Base-by-base conservation (phyloP, 2,113 vertebrate species). In the Microcebus jonahi region DNA sequence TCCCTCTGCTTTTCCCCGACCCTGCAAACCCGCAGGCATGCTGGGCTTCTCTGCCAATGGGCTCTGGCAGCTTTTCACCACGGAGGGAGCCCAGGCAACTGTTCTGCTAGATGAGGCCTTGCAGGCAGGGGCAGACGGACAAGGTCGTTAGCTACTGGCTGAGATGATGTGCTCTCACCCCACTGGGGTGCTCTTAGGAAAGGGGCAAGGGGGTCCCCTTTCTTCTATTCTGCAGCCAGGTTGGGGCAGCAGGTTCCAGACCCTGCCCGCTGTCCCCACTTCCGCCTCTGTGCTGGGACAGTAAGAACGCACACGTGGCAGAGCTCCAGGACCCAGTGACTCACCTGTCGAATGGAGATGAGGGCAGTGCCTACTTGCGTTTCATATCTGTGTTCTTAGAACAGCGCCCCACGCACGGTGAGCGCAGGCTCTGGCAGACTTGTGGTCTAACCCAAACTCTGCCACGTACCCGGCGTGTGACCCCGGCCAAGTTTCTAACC, bases 1-100 rank as follows among this genome's bases (percentile, higher is more conserved):
- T 89, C 48, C 61, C 8, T 29, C 15, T 23, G 8, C 3, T 21
- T 71, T 42, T 14, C 42, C 85, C 8, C 0, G 34, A 8, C 21
- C 63, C 61, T 55, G 50, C 23, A 57, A 12, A n/a, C 21, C 20
- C 31, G 31, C 9, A 0, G 15, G 10, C 31, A 36, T 34, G 86
- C 83, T 4, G 9, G 61, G 55, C 25, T 27, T 45, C 15, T 2
- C 73, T 27, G 50, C 73, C n/a, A 6, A 61, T 4, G 0, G 0
- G 1, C n/a, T 36, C 36, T 42, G 63, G n/a, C 21, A 23, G 8
- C 4, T 23, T 48, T 29, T 76, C 77, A 23, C n/a, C 6, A 0
- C 7, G 4, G 21, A 15, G 9, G 34, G 80, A 77, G 15, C 29
- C 55, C 27, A 50, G 77, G 71, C 31, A 21, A 3, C 11, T 68